Conservation (phyloP, 2,888 invertebrate species). For the Plebejus anna region DNA sequence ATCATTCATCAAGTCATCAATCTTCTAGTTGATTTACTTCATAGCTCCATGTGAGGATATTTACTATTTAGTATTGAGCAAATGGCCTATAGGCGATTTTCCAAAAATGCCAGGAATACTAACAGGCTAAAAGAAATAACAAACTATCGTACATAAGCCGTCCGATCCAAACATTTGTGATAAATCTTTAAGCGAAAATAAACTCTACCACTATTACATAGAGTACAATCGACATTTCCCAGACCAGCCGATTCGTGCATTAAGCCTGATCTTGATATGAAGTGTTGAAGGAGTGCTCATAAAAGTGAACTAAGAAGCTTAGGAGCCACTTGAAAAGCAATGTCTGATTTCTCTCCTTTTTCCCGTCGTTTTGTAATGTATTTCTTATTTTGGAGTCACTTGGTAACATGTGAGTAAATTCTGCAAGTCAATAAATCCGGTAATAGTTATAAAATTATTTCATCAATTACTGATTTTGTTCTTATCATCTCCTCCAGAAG, state of each 20-base stretch:
- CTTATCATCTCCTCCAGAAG: neutral
- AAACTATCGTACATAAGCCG: constrained; percentile 17
- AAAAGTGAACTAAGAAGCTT: constrained; percentile 22
- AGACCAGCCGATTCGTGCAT: neutral
- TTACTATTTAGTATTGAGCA: neutral
- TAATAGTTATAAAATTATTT: neutral
- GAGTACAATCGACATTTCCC: neutral
- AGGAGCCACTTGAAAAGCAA: neutral
- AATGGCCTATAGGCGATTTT: neutral
- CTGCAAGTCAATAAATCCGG: neutral
- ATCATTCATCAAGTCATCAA: too few species aligned
- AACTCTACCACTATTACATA: neutral
- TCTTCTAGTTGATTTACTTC: neutral
- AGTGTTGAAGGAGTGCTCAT: constrained; percentile 20
- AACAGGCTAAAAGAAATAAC: neutral
- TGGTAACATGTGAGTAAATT: neutral
- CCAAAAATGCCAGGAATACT: neutral
- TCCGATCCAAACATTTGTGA: constrained; percentile 11
- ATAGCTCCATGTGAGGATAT: too few species aligned
- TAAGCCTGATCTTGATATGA: constrained; percentile 23
- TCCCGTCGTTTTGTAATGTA: neutral
- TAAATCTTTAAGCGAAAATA: neutral
- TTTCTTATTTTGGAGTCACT: neutral
- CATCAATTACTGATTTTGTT: neutral
- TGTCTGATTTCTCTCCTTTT: constrained; percentile 8